These are phyloP conservation scores for Orthonyx spaldingii DNA, from an alignment of 2,113 vertebrate genomes.

Conservation along the genomic window DNA sequence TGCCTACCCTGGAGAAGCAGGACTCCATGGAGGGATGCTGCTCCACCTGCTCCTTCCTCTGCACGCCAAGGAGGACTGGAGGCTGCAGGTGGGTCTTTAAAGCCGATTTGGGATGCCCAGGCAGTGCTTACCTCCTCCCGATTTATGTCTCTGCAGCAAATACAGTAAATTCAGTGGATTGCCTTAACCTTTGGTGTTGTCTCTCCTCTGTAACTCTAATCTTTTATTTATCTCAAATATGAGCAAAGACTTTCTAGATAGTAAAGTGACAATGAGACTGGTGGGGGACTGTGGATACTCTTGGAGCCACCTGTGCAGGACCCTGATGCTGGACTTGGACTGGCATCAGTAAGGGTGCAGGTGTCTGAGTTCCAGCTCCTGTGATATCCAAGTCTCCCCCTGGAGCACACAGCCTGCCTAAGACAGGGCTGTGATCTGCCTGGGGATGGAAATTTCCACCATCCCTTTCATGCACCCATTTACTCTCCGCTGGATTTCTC, in stretches of 20 bases:
- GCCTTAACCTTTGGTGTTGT: background rate
- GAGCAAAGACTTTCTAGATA: background rate
- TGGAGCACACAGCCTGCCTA: background rate
- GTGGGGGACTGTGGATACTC: background rate
- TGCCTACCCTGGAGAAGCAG: accelerated
- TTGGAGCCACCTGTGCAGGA: accelerated
- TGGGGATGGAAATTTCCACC: constrained; percentile 1
- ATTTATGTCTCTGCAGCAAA: background rate
- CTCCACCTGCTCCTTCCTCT: background rate
- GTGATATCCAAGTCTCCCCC: accelerated
- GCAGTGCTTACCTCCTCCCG: background rate
- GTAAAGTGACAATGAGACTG: background rate
- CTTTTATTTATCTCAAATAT: background rate
- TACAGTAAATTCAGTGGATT: background rate
- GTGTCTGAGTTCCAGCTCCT: accelerated
- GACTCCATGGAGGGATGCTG: background rate
- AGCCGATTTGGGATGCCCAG: background rate
- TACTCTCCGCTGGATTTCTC: constrained; percentile 55
- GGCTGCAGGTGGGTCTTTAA: background rate
- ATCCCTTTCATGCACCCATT: background rate
- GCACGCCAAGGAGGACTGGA: background rate
- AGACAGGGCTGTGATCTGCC: background rate
- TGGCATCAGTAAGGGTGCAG: accelerated
- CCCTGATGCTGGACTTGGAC: accelerated
- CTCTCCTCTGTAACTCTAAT: background rate